A percentile compares a stretch with the other conserved stretches of the same genome.
These are phyloP conservation scores for Montifringilla adamsi DNA, from an alignment of 2,113 vertebrate species.

Conservation along the genomic window DNA sequence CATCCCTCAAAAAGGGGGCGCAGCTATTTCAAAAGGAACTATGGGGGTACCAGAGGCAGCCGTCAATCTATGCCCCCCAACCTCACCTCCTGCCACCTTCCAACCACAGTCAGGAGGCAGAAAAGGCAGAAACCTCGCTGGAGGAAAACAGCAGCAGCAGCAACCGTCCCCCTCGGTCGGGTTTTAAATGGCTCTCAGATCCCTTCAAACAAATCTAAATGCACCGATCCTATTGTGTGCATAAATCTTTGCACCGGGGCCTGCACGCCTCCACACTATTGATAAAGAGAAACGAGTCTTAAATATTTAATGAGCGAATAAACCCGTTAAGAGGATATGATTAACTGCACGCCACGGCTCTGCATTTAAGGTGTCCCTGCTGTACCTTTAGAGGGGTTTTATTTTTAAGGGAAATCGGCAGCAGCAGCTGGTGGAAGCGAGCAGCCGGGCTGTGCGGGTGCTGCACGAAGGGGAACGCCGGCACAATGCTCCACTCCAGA, in stretches of 20 bases:
- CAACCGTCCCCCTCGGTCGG: background rate
- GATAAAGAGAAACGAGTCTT: constrained; percentile 73
- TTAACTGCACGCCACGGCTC: constrained; percentile 54
- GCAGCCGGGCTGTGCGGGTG: background rate
- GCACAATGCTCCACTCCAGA: background rate
- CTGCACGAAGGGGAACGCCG: background rate
- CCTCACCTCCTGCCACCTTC: background rate
- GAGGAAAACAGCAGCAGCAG: constrained; percentile 11
- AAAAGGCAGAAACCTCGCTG: background rate
- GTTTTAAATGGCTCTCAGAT: constrained; percentile 34
- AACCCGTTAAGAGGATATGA: constrained; percentile 75
- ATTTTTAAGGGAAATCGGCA: constrained; percentile 31
- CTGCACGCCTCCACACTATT: constrained; percentile 65
- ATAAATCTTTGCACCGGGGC: constrained; percentile 64
- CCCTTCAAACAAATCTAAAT: constrained; percentile 45
- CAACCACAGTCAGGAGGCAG: background rate
- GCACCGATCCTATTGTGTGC: constrained; percentile 53
- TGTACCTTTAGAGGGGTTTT: constrained; percentile 49
- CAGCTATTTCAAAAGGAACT: background rate
- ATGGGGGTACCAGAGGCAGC: background rate
- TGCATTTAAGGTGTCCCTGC: constrained; percentile 49
- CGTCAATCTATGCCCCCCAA: accelerated
- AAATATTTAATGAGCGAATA: constrained; percentile 76
- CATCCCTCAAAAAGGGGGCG: background rate
- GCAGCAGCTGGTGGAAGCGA: constrained; percentile 28